Evolutionary conservation across 2,797 vertebrate genomes (phyloP), one percentile per base, ranked within the genome.

Genomic region (Crocidura indochinensis): DNA sequence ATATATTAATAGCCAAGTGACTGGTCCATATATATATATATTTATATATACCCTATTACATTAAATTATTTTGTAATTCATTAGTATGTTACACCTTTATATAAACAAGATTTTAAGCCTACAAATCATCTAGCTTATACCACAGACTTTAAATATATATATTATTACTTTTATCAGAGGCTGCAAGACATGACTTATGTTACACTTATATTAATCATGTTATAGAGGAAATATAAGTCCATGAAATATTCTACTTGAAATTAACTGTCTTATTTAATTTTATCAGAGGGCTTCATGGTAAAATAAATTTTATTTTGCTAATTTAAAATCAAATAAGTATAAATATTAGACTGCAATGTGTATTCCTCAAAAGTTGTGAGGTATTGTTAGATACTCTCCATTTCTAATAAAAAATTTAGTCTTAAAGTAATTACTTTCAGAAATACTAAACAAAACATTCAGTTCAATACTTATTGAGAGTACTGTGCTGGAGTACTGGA

Each of bases 321-420:
- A 10, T 62, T 72, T 93, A 80, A 87, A 75, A 81, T 89, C 47
- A 76, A 90, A 31, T 74, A 15, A 31, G 20, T 83, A 20, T 44
- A 88, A 84, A 68, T 68, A 12, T 8, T 26, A 64, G 6, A 3
- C 10, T 68, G 11, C 49, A 2, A 27, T 69, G 6, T 29, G 79
- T 84, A 7, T 86, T 0, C 29, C 56, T 84, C 56, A 2, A 29
- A 22, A 47, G 38, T 38, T 38, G 38, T 38, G 38, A 10, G 78
- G 26, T 10, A 7, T 51, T 10, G 49, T 51, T 51, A 51, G 14
- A 51, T 51, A 15, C 49, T 53, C 10, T 84, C 46, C 20, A 65
- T 60, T 93, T 87, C 44, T 81, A 90, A 19, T 75, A 38, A 94
- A 49, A 68, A 68, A 12, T 64, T 74, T 79, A 64, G 22, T 64